Evolutionary conservation across 2,113 vertebrate species (phyloP).

Genomic region (Etia nguti): DNA sequence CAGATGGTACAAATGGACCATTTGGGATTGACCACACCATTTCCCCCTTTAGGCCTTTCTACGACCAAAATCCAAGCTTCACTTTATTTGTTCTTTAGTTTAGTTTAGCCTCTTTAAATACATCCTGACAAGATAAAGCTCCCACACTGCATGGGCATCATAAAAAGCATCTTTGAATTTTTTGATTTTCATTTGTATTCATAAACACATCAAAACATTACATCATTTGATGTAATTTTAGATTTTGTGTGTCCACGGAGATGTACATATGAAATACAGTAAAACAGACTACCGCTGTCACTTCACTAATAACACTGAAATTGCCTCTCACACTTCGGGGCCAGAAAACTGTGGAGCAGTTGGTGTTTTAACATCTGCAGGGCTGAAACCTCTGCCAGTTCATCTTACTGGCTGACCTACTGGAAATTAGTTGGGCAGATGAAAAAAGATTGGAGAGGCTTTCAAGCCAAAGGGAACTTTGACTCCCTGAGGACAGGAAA

Average conservation of each 20-base stretch:
- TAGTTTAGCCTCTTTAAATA: background rate
- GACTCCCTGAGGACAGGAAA: conserved; percentile 36
- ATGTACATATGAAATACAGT: background rate
- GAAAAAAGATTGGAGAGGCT: conserved; percentile 37
- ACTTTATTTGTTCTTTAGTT: background rate
- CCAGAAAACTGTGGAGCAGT: conserved; percentile 22
- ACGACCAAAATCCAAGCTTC: background rate
- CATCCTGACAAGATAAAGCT: background rate
- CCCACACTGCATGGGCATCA: background rate
- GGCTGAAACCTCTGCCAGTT: conserved; percentile 20
- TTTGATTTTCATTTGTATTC: background rate
- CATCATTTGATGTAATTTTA: background rate
- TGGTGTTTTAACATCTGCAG: conserved; percentile 27
- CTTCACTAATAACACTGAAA: conserved; percentile 8
- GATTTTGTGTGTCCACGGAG: background rate
- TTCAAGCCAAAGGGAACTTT: conserved; percentile 54
- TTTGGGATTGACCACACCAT: conserved; percentile 3
- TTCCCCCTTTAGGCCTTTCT: background rate
- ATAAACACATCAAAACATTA: background rate
- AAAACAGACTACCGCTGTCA: background rate
- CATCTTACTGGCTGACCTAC: conserved; percentile 4
- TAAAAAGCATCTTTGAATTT: background rate
- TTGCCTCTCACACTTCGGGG: background rate
- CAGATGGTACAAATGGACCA: conserved; percentile 19
- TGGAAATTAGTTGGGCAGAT: conserved; percentile 49